These are phyloP conservation scores for Aldrovandia affinis DNA, from an alignment of 2,797 vertebrate genomes.

Conservation along the genomic window DNA sequence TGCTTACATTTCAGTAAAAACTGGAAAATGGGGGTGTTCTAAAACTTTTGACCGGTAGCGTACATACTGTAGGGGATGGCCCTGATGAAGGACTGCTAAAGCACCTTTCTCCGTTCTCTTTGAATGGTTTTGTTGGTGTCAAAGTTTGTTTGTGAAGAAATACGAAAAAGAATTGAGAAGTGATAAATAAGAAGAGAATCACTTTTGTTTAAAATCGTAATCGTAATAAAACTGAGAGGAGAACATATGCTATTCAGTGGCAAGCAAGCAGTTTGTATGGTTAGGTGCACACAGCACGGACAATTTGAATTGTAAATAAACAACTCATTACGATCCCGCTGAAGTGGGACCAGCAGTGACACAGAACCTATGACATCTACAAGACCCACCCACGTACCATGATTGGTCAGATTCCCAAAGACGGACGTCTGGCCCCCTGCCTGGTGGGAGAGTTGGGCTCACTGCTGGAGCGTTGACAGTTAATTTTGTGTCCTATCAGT, in stretches of 20 bases:
- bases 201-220: too few relatives aligned
- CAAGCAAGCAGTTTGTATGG: neutral
- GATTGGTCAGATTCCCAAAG: constrained; percentile 3
- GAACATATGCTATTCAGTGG: neutral
- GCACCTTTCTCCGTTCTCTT: too few relatives aligned
- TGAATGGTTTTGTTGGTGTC: too few relatives aligned
- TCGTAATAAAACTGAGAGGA: too few relatives aligned
- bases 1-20: too few relatives aligned
- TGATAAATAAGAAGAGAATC: too few relatives aligned
- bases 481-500: constrained; percentile 40
- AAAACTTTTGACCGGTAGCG: too few relatives aligned
- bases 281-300: neutral
- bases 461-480: constrained; percentile 23
- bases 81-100: too few relatives aligned
- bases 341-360: neutral
- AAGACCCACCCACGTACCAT: neutral
- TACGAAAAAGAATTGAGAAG: too few relatives aligned
- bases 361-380: neutral
- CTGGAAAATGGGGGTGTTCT: too few relatives aligned
- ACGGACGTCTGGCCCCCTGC: neutral
- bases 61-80: too few relatives aligned
- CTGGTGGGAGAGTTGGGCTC: neutral
- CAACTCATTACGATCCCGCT: neutral
- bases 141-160: too few relatives aligned
- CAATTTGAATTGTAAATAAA: constrained; percentile 1